These are phyloP conservation scores for Fragum sueziense DNA, from an alignment of 2,888 invertebrate genomes.

Conservation along the genomic window DNA sequence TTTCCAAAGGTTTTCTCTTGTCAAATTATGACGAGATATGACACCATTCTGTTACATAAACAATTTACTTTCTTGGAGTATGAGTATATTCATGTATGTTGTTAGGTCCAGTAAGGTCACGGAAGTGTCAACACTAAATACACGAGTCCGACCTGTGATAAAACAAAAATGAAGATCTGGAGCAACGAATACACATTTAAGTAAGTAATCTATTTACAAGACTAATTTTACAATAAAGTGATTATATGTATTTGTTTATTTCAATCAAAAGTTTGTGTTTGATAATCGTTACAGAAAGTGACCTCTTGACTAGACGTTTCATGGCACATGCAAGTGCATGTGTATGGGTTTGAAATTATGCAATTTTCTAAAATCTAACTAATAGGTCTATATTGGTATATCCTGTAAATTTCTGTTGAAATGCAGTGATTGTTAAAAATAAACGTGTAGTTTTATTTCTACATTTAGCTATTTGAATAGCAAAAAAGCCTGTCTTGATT, in stretches of 20 bases:
- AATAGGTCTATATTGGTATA: too few relatives aligned
- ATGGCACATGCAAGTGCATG: neutral
- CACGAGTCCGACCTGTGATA: neutral
- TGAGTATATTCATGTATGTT: neutral
- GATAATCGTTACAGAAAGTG: neutral
- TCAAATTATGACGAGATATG: too few relatives aligned
- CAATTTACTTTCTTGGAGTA: neutral
- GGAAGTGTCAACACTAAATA: conserved; percentile 12
- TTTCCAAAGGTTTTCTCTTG: too few relatives aligned
- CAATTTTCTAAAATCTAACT: too few relatives aligned
- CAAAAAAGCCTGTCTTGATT: too few relatives aligned
- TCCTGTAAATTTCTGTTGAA: too few relatives aligned
- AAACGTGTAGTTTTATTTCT: too few relatives aligned
- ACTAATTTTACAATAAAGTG: too few relatives aligned
- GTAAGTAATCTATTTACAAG: conserved; percentile 44
- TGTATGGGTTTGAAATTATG: neutral
- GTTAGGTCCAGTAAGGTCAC: conserved; percentile 30
- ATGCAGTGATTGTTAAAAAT: too few relatives aligned
- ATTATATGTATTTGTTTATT: neutral
- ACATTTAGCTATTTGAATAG: too few relatives aligned
- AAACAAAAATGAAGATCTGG: conserved; percentile 51
- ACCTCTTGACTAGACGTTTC: neutral
- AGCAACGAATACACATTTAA: conserved; percentile 54
- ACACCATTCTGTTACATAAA: too few relatives aligned
- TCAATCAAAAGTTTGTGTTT: neutral